A percentile compares a stretch with the other conserved stretches of the same genome.
phyloP scores from a whole-genome alignment of 2,888 invertebrate genomes.

The Troilus luridus region DNA sequence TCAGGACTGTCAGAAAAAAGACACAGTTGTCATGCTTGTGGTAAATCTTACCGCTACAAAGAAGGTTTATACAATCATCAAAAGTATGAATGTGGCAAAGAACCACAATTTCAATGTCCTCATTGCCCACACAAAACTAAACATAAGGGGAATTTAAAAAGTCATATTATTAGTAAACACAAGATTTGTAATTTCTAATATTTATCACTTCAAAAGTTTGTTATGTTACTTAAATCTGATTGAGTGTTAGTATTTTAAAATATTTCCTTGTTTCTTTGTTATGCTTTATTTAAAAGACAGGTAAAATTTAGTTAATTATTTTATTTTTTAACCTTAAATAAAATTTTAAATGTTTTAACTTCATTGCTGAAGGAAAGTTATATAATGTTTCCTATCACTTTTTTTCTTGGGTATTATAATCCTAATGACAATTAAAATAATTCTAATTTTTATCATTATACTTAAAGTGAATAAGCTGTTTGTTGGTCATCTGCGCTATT shows the following conservation, averaged over 20 bases:
- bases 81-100: slow-evolving; percentile 69
- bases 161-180: slow-evolving; percentile 63
- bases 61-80: slow-evolving; percentile 69
- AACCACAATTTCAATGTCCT: slow-evolving; percentile 66
- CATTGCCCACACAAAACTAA: slow-evolving; percentile 67
- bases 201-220: not conserved
- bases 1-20: slow-evolving; percentile 31
- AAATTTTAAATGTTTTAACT: not conserved
- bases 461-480: not conserved
- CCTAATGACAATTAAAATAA: not conserved
- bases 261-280: not conserved
- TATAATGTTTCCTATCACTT: not conserved
- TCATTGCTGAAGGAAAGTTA: not conserved
- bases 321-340: not conserved
- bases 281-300: not conserved
- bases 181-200: slow-evolving; percentile 44
- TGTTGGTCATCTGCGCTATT: not conserved
- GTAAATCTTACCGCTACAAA: slow-evolving; percentile 69
- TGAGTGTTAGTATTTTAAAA: not conserved
- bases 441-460: not conserved
- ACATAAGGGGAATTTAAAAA: slow-evolving; percentile 67
- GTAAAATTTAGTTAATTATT: not conserved
- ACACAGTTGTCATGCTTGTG: slow-evolving; percentile 68
- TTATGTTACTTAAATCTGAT: not conserved
- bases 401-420: not conserved